Evolutionary conservation across 2,888 invertebrate genomes (phyloP).

Genomic region (Cactoblastis cactorum): DNA sequence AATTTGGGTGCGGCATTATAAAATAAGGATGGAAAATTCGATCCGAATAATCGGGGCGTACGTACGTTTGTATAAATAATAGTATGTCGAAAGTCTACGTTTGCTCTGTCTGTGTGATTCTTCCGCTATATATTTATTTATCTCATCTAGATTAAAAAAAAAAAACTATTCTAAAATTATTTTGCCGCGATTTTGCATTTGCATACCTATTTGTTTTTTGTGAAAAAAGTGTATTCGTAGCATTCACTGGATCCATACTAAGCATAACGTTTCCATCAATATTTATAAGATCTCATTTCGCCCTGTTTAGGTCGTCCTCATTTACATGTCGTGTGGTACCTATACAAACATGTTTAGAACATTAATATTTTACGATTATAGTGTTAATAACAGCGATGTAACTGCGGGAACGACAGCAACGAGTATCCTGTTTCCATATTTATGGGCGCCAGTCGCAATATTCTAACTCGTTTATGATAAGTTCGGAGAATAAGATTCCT

Average conservation of each 20-base stretch:
- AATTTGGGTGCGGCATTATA: background rate
- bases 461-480: conserved; percentile 28
- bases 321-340: conserved; percentile 44
- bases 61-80: no score
- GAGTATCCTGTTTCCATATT: conserved; percentile 35
- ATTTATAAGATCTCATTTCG: background rate
- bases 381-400: conserved; percentile 39
- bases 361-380: conserved; percentile 53
- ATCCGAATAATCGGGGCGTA: no score
- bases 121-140: no score
- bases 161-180: no score
- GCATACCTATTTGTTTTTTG: no score
- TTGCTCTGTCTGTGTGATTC: no score
- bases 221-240: background rate
- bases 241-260: background rate
- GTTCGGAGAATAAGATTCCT: conserved; percentile 15
- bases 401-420: conserved; percentile 25
- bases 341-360: conserved; percentile 52
- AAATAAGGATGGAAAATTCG: no score
- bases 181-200: background rate
- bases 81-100: no score
- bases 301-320: conserved; percentile 27
- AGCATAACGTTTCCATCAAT: background rate
- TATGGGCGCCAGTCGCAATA: conserved; percentile 36
- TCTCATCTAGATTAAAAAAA: no score